Base-by-base conservation (phyloP, 1,140 invertebrate species). In the Drosophila mayri region DNA sequence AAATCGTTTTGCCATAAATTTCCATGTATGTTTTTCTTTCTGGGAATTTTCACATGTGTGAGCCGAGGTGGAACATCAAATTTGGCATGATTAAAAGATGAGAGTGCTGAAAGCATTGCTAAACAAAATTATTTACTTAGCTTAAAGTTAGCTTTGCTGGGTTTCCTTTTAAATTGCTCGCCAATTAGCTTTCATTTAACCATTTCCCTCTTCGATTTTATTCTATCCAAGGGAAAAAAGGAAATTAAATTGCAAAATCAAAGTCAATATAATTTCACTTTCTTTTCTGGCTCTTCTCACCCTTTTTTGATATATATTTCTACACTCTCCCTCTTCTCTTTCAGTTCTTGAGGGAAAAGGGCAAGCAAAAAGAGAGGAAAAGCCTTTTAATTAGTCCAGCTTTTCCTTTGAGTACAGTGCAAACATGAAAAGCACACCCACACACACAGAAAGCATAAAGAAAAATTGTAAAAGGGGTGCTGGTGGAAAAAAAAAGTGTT, bases 181-280 rank as follows among this genome's bases (percentile, higher is more conserved):
- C 22, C 49, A 54, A 55, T 62, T 61, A 63, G 30, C 55, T 58
- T 58, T 50, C 46, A 44, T 46, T 65, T 47, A 28, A 12, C 40
- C 43, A 41, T 64, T 61, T 57, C 11, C 43, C n/a, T 12, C 20
- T 68, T 46, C 5, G 12, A 46, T 25, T 46, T 20, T 28, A 40
- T 59, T 20, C 0, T 22, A 46, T 22, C 30, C 16, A 22, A 46
- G 44, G 44, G 61, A 46, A 59, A 83, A 65, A 37, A 12, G 46
- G 41, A 78, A 88, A 87, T 86, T 87, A 74, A 82, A 70, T 85
- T 81, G 68, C 55, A 75, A 79, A 79, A 88, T 88, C 84, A 88
- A 88, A 88, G 85, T 88, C 84, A 88, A 88, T 90, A 88, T 71
- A 84, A 88, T 84, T 88, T 90, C 77, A 67, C 77, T 88, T 88